Conservation (phyloP, 2,888 invertebrate genomes). For the Tenthredo mesomela region DNA sequence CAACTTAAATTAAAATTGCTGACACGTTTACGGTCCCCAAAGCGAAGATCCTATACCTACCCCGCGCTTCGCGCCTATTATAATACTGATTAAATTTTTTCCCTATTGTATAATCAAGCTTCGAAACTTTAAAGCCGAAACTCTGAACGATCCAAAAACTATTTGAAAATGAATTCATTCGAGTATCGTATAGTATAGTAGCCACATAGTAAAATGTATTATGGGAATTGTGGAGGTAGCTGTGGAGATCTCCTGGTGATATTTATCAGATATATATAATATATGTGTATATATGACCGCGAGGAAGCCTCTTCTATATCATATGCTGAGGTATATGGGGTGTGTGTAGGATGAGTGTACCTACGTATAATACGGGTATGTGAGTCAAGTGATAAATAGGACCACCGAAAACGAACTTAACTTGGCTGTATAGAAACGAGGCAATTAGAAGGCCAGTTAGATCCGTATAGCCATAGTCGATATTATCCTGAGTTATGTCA, state of each 20-base stretch:
- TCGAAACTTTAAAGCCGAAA: not conserved
- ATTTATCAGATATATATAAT: not conserved
- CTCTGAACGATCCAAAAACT: not conserved
- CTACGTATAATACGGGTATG: constrained; percentile 2
- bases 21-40: constrained; percentile 54
- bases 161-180: not conserved
- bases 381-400: constrained; percentile 42
- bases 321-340: constrained; percentile 15
- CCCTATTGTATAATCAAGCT: not conserved
- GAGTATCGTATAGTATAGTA: not conserved
- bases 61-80: not conserved
- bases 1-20: constrained; percentile 66
- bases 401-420: constrained; percentile 48
- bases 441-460: constrained; percentile 43
- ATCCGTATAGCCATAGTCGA: constrained; percentile 20
- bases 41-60: not conserved
- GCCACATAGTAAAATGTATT: too few relatives aligned
- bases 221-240: not conserved
- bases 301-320: not conserved
- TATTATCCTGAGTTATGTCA: constrained; percentile 50
- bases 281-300: not conserved
- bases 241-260: constrained; percentile 1
- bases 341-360: not conserved
- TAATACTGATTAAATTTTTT: constrained; percentile 39
- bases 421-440: constrained; percentile 24